phyloP scores from a whole-genome alignment of 2,888 invertebrate genomes.

The Epistrophella euchroma region DNA sequence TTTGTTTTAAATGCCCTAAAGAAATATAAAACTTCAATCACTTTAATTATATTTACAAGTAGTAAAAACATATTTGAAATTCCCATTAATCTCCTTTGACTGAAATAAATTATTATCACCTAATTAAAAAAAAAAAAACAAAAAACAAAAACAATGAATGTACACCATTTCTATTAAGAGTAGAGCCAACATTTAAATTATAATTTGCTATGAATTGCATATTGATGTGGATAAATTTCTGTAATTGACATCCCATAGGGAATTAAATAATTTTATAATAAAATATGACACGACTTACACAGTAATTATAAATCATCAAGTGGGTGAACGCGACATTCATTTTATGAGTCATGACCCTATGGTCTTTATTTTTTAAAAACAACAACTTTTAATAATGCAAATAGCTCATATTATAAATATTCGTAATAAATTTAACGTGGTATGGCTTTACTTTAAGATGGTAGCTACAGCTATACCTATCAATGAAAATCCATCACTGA shows the following conservation, averaged over 20 bases:
- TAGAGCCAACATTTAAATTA: background rate
- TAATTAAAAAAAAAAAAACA: too few relatives aligned
- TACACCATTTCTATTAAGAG: background rate
- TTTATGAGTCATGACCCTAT: background rate
- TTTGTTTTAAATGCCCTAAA: too few relatives aligned
- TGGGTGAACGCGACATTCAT: background rate
- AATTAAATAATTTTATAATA: background rate
- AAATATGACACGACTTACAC: background rate
- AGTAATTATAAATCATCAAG: conserved; percentile 2
- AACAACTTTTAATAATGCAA: background rate
- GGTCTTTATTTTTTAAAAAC: background rate
- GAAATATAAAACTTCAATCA: too few relatives aligned
- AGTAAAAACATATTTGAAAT: too few relatives aligned
- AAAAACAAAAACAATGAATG: background rate
- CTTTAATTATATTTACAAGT: too few relatives aligned
- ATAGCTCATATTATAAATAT: too few relatives aligned
- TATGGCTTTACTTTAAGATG: too few relatives aligned
- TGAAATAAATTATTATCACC: background rate
- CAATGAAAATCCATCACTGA: too few relatives aligned
- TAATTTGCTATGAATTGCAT: background rate
- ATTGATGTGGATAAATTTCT: background rate
- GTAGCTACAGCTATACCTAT: too few relatives aligned
- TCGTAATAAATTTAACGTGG: too few relatives aligned
- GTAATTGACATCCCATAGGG: background rate
- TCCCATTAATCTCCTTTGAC: too few relatives aligned